Evolutionary conservation across 2,797 vertebrate species (phyloP).

Genomic region (Onychomys arenicola): DNA sequence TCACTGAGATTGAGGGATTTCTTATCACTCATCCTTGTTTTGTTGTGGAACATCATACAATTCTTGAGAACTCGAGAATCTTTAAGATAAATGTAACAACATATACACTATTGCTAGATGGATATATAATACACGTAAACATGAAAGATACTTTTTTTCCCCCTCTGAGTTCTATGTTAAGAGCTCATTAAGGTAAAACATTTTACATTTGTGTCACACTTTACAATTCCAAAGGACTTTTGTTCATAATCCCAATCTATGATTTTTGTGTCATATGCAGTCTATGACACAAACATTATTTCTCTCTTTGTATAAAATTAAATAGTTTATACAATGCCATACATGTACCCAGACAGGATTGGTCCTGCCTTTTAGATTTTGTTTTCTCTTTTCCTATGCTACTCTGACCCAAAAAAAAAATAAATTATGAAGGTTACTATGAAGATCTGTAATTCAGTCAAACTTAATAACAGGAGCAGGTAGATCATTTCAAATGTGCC

Average conservation of each 20-base stretch:
- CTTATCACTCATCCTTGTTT: not conserved
- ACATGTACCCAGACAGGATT: not conserved
- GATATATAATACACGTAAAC: not conserved
- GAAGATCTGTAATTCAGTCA: too few relatives aligned
- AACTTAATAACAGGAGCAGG: too few relatives aligned
- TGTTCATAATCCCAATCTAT: not conserved
- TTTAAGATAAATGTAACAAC: not conserved
- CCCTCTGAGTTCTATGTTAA: not conserved
- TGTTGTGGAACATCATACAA: not conserved
- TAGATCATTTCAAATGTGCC: too few relatives aligned
- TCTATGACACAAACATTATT: conserved; percentile 8
- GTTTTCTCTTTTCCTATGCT: not conserved
- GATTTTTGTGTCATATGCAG: not conserved
- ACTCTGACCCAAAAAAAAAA: not conserved
- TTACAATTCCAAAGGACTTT: conserved; percentile 33
- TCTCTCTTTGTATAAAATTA: not conserved
- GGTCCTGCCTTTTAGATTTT: not conserved
- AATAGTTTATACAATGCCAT: not conserved
- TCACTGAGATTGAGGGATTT: not conserved
- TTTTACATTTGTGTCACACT: not conserved
- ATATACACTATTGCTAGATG: not conserved
- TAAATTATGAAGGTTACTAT: too few relatives aligned
- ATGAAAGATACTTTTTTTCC: not conserved
- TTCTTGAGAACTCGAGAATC: not conserved
- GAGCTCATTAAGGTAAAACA: not conserved